Conservation (phyloP, 2,797 vertebrate genomes). For the Adrianichthys oophorus region DNA sequence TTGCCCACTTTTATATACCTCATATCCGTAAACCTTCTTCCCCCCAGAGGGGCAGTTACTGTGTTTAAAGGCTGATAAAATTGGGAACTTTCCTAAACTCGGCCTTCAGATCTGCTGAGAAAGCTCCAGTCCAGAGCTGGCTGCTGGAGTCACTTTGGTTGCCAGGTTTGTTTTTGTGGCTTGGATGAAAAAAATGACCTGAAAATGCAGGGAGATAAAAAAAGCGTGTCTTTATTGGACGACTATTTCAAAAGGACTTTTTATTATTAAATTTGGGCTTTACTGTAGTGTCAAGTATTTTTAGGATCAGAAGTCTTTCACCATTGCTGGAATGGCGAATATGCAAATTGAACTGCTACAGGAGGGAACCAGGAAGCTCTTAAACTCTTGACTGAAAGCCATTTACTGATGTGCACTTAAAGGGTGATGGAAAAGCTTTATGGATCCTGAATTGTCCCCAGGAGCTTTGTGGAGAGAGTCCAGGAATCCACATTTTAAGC, state of each 20-base stretch:
- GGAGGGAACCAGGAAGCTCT: constrained; percentile 45
- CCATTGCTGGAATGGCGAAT: constrained; percentile 2
- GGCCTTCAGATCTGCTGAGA: constrained; percentile 58
- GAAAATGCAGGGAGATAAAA: too few relatives aligned
- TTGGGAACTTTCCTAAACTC: constrained; percentile 52
- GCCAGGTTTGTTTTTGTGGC: constrained; percentile 49
- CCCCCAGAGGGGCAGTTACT: constrained; percentile 29
- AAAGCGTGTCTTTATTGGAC: too few relatives aligned
- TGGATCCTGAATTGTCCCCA: constrained; percentile 50
- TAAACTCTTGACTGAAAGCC: constrained; percentile 22
- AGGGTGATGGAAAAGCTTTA: constrained; percentile 49
- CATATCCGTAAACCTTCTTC: constrained; percentile 31
- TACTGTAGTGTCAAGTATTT: background rate
- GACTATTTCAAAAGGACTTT: too few relatives aligned
- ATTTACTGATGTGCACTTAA: constrained; percentile 24
- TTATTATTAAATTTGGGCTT: too few relatives aligned
- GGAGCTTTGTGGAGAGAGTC: constrained; percentile 39
- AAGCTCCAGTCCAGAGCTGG: constrained; percentile 49
- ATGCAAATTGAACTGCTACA: constrained; percentile 18
- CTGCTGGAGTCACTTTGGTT: constrained; percentile 38
- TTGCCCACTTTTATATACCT: constrained; percentile 25
- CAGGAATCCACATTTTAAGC: constrained; percentile 38
- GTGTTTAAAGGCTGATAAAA: constrained; percentile 55
- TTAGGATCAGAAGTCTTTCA: constrained; percentile 8
- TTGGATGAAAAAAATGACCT: background rate